Evolutionary conservation across 2,888 invertebrate species (phyloP).

Genomic region (Diloba caeruleocephala): DNA sequence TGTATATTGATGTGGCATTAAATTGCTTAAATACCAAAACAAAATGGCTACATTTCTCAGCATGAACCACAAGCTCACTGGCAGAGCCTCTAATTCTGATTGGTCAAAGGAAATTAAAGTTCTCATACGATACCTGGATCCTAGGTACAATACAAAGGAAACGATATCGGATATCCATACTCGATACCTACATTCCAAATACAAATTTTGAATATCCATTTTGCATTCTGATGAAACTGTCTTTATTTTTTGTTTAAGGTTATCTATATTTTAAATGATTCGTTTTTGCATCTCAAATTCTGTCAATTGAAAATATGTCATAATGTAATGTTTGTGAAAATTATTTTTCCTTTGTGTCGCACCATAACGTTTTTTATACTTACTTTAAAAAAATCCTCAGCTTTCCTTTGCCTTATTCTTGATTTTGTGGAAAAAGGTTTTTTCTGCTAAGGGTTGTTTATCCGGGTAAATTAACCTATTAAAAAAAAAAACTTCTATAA

Average conservation of each 20-base stretch:
- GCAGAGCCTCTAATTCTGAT: conserved; percentile 60
- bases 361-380: too few relatives aligned
- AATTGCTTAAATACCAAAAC: conserved; percentile 5
- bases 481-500: too few relatives aligned
- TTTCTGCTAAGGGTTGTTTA: too few relatives aligned
- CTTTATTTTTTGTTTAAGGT: conserved; percentile 50
- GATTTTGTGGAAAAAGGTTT: too few relatives aligned
- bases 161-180: conserved; percentile 55
- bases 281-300: conserved; percentile 1
- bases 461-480: too few relatives aligned
- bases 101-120: conserved; percentile 74
- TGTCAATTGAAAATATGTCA: too few relatives aligned
- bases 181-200: conserved; percentile 62
- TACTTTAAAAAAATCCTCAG: too few relatives aligned
- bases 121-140: conserved; percentile 50
- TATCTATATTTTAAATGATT: conserved; percentile 13
- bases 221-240: conserved; percentile 53
- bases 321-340: too few relatives aligned
- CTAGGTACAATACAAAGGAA: conserved; percentile 64
- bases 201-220: conserved; percentile 77
- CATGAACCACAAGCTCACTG: conserved; percentile 16
- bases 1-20: not conserved
- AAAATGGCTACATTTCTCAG: conserved; percentile 17
- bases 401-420: too few relatives aligned
- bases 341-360: too few relatives aligned